A percentile compares a stretch with the other conserved stretches of the same genome.
Conservation (phyloP, 1,140 invertebrate species). For the Thalassaphorura encarpata region DNA sequence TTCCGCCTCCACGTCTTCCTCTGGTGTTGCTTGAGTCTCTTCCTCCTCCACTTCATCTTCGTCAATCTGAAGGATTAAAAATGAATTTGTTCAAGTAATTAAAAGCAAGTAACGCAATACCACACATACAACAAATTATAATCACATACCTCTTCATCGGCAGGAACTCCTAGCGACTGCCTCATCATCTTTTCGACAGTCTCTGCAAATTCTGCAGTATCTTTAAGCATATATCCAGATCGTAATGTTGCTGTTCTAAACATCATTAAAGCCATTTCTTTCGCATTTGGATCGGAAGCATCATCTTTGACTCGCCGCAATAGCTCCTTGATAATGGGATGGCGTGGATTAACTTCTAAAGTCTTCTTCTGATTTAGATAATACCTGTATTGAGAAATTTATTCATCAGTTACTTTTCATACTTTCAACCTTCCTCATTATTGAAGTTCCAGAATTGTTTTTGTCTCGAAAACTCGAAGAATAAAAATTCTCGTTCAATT, state of each 20-base stretch:
- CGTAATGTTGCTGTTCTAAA: conserved; percentile 87
- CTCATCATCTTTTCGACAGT: conserved; percentile 79
- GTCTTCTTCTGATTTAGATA: conserved; percentile 96
- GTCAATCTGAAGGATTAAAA: conserved; percentile 20
- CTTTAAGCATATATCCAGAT: conserved; percentile 78
- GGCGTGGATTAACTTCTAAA: conserved; percentile 93
- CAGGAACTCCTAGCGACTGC: conserved; percentile 65
- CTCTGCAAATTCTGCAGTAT: conserved; percentile 75
- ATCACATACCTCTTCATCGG: conserved; percentile 55
- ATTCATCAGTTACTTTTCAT: not conserved
- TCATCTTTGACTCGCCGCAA: conserved; percentile 70
- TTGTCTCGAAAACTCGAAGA: too few species aligned
- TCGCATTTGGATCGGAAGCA: conserved; percentile 64
- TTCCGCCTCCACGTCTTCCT: conserved; percentile 33
- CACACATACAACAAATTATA: not conserved
- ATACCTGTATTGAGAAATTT: conserved; percentile 48
- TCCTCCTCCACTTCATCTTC: conserved; percentile 29
- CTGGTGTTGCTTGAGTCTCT: conserved; percentile 17
- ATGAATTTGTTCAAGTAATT: not conserved
- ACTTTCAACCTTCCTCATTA: not conserved
- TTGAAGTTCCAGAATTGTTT: too few species aligned
- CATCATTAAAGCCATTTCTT: conserved; percentile 81
- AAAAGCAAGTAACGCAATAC: not conserved
- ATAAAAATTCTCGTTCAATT: too few species aligned
- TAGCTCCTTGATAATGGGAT: conserved; percentile 89